Conservation (phyloP, 2,888 invertebrate genomes). For the Emmelina monodactyla region DNA sequence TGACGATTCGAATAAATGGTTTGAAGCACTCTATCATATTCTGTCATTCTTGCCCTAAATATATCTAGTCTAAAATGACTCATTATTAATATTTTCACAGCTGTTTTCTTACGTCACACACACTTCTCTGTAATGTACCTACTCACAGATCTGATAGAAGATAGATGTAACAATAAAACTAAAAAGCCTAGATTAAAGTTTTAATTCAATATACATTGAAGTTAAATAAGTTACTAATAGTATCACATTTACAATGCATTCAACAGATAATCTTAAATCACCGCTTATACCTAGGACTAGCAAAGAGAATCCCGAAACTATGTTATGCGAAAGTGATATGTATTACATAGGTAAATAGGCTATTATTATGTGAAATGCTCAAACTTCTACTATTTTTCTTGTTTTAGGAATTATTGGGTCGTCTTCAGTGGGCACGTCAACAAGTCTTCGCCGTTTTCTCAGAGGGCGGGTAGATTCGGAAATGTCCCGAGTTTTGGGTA, state of each 20-base stretch:
- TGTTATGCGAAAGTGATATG: constrained; percentile 56
- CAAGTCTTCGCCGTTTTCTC: constrained; percentile 69
- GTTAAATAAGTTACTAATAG: constrained; percentile 45
- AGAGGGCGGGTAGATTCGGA: constrained; percentile 67
- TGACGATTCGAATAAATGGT: not conserved
- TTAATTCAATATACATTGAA: constrained; percentile 31
- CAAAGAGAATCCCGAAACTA: constrained; percentile 42
- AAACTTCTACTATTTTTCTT: constrained; percentile 60
- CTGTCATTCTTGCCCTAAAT: too few relatives aligned
- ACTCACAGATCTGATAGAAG: too few relatives aligned
- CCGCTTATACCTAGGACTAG: constrained; percentile 54
- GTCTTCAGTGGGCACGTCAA: constrained; percentile 55
- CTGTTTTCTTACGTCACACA: too few relatives aligned
- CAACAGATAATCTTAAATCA: constrained; percentile 22
- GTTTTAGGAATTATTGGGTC: constrained; percentile 55
- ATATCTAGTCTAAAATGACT: too few relatives aligned
- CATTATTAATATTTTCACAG: too few relatives aligned
- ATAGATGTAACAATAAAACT: too few relatives aligned
- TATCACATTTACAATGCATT: constrained; percentile 59
- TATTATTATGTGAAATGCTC: constrained; percentile 17
- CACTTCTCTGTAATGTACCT: too few relatives aligned
- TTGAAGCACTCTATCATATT: too few relatives aligned
- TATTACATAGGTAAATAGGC: constrained; percentile 21
- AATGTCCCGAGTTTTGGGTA: constrained; percentile 42
- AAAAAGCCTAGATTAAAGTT: constrained; percentile 22